These are phyloP conservation scores for Phaethornis superciliosus DNA, from an alignment of 2,113 vertebrate genomes.

Conservation along the genomic window DNA sequence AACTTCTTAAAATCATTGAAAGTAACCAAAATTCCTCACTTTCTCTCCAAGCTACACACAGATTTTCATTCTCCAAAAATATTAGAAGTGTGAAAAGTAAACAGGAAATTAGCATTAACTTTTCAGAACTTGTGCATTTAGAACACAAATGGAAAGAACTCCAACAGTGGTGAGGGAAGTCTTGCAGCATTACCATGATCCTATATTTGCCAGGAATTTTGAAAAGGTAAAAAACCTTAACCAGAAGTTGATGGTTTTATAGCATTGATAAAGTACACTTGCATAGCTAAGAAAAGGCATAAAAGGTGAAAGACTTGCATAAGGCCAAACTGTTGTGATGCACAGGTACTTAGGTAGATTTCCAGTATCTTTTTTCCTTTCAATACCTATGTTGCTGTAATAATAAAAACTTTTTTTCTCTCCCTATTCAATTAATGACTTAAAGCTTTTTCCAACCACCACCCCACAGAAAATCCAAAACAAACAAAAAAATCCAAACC, in stretches of 20 bases:
- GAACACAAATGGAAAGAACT: not conserved
- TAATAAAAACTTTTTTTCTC: not conserved
- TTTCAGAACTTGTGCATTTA: not conserved
- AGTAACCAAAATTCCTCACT: not conserved
- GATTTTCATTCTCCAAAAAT: not conserved
- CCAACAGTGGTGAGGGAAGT: not conserved
- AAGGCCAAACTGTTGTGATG: not conserved
- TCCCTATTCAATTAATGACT: not conserved
- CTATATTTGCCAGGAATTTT: not conserved
- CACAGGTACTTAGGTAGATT: not conserved
- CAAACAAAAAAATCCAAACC: not conserved
- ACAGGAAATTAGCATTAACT: not conserved
- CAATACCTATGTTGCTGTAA: not conserved
- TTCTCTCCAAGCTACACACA: not conserved
- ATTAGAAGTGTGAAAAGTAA: not conserved
- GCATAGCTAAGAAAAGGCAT: not conserved
- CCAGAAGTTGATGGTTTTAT: not conserved
- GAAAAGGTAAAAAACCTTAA: not conserved
- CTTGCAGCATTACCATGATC: not conserved
- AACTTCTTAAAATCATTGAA: not conserved
- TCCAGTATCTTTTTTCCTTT: not conserved
- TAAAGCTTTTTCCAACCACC: not conserved
- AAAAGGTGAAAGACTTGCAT: not conserved
- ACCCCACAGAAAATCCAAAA: not conserved
- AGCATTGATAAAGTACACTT: not conserved